Conservation (phyloP, 1,140 invertebrate genomes). For the Gryllus bimaculatus region DNA sequence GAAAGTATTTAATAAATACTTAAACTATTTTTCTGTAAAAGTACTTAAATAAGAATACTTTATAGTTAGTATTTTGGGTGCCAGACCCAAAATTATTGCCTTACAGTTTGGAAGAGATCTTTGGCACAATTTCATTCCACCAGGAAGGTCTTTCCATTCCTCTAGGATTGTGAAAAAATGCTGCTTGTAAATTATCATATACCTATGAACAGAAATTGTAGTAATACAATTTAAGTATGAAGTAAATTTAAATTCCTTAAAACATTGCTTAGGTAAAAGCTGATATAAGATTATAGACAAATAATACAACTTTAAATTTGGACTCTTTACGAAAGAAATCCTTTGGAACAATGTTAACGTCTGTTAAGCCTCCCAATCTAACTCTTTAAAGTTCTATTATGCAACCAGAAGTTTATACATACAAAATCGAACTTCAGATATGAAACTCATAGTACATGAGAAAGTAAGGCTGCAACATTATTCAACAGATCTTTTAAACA, state of each 20-base stretch:
- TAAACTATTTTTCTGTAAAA: neutral
- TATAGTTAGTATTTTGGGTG: neutral
- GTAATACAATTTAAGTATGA: neutral
- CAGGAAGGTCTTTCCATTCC: constrained; percentile 63
- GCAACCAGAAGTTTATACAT: too few relatives aligned
- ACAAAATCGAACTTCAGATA: too few relatives aligned
- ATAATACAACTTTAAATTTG: too few relatives aligned
- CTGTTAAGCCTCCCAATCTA: too few relatives aligned
- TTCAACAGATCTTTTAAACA: too few relatives aligned
- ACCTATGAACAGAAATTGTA: constrained; percentile 44
- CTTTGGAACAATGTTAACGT: too few relatives aligned
- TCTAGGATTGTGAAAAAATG: constrained; percentile 57
- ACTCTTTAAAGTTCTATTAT: too few relatives aligned
- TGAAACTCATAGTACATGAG: too few relatives aligned
- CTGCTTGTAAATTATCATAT: constrained; percentile 72
- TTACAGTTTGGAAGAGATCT: constrained; percentile 9
- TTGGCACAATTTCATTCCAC: constrained; percentile 60
- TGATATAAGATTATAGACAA: too few relatives aligned
- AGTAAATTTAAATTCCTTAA: neutral
- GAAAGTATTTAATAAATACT: neutral
- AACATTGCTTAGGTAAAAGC: too few relatives aligned
- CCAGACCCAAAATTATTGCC: neutral
- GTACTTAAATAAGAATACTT: neutral
- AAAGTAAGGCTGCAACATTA: too few relatives aligned
- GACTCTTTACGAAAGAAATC: too few relatives aligned